A percentile compares a stretch with the other conserved stretches of the same genome.
phyloP scores from a whole-genome alignment of 2,113 vertebrate species.

The Phalacrocorax pelagicus region DNA sequence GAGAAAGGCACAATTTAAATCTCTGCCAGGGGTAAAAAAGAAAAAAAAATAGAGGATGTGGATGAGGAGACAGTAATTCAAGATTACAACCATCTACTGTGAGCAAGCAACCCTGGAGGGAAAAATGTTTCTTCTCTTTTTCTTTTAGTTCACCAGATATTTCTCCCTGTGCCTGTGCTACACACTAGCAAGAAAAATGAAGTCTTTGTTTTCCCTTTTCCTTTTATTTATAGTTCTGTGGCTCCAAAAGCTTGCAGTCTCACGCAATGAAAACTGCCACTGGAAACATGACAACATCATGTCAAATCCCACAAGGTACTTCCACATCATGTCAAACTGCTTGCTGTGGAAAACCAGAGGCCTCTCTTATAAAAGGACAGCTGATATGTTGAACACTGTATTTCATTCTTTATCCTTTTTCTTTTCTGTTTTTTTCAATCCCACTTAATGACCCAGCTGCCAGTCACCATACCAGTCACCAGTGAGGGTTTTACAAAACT shows the following conservation, averaged over 20 bases:
- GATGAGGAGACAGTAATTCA: neutral
- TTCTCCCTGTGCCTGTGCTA: neutral
- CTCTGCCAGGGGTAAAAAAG: neutral
- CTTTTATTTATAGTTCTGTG: neutral
- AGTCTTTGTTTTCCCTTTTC: neutral
- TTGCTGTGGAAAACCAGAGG: neutral
- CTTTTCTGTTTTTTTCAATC: neutral
- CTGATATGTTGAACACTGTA: neutral
- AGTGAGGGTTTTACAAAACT: neutral
- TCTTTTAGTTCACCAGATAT: constrained; percentile 4
- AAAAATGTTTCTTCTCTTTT: neutral
- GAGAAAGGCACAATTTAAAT: neutral
- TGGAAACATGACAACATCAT: neutral
- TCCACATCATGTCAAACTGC: neutral
- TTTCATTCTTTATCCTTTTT: neutral
- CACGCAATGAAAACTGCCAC: neutral
- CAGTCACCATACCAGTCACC: neutral
- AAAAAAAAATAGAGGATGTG: neutral
- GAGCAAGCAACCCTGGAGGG: neutral
- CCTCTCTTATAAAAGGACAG: neutral
- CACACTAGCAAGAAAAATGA: neutral
- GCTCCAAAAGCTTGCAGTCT: neutral
- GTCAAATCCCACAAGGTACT: neutral
- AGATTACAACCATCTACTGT: neutral
- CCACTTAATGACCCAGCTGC: neutral